phyloP scores from a whole-genome alignment of 2,888 invertebrate species.

The Acleris holmiana region DNA sequence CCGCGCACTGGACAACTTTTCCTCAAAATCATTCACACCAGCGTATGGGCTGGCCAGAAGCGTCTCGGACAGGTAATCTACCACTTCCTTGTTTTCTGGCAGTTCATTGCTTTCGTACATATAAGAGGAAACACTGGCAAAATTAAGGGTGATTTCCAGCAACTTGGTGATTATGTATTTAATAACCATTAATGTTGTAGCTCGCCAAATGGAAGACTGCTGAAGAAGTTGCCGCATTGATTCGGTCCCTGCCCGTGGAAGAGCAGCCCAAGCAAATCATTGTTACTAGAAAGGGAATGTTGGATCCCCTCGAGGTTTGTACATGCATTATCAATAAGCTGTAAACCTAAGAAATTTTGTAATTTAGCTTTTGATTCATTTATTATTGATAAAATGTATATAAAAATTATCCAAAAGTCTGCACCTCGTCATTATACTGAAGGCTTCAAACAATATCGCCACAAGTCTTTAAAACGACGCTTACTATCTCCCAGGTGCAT shows the following conservation, averaged over 20 bases:
- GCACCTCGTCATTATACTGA: no score
- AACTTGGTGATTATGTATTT: neutral
- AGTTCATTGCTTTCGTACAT: no score
- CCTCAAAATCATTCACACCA: constrained; percentile 99
- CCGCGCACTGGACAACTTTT: constrained; percentile 99
- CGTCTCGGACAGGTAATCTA: constrained; percentile 94
- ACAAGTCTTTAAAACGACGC: neutral
- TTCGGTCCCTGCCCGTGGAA: constrained; percentile 99
- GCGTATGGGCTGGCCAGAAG: constrained; percentile 99
- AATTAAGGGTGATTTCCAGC: no score
- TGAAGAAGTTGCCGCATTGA: constrained; percentile 99
- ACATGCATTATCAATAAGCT: neutral
- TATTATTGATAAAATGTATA: no score
- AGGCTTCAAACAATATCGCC: no score
- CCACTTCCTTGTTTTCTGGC: neutral
- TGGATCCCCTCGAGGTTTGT: constrained; percentile 96
- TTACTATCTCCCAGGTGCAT: constrained; percentile 87
- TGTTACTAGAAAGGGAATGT: constrained; percentile 99
- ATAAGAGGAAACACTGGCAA: no score
- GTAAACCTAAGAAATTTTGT: no score
- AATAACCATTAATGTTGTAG: constrained; percentile 56
- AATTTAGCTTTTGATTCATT: no score
- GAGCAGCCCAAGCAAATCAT: constrained; percentile 99
- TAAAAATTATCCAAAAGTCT: no score
- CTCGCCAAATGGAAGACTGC: constrained; percentile 99